Conservation (phyloP, 2,888 invertebrate genomes). For the Drosophila leonis region DNA sequence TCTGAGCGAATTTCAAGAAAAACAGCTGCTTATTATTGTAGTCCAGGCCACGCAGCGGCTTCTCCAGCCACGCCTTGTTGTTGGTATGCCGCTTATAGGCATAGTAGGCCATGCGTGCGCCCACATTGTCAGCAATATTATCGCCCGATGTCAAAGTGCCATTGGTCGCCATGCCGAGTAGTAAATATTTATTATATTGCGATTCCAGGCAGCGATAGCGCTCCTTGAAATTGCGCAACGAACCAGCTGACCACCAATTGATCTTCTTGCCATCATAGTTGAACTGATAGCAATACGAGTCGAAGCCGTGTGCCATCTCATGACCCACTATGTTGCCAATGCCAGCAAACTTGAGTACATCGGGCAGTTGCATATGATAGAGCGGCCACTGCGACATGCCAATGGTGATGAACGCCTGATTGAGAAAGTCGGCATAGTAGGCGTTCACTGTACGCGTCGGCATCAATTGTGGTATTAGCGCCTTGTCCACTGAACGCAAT, state of each 20-base stretch:
- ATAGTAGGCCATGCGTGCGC: constrained; percentile 94
- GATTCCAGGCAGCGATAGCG: constrained; percentile 82
- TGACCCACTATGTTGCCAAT: constrained; percentile 82
- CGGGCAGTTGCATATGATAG: constrained; percentile 76
- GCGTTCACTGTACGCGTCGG: constrained; percentile 82
- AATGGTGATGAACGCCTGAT: constrained; percentile 79
- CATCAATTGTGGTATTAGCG: constrained; percentile 75
- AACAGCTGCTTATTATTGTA: constrained; percentile 96
- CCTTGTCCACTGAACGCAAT: constrained; percentile 71
- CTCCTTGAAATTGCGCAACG: constrained; percentile 80
- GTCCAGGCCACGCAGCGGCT: constrained; percentile 92
- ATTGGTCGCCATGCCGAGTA: constrained; percentile 77
- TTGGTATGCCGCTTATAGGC: constrained; percentile 88
- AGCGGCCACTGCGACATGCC: constrained; percentile 81
- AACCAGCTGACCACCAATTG: constrained; percentile 80
- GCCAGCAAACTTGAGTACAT: constrained; percentile 79
- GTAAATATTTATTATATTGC: constrained; percentile 81
- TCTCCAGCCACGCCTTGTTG: constrained; percentile 86
- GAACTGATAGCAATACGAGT: constrained; percentile 78
- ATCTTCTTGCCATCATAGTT: constrained; percentile 81
- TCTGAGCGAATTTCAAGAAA: constrained; percentile 97
- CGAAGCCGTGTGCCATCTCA: constrained; percentile 83
- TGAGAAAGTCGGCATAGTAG: constrained; percentile 81
- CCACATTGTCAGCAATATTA: constrained; percentile 97
- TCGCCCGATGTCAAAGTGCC: constrained; percentile 88